Conservation (phyloP, 2,797 vertebrate genomes). For the Macrochelys suwanniensis region DNA sequence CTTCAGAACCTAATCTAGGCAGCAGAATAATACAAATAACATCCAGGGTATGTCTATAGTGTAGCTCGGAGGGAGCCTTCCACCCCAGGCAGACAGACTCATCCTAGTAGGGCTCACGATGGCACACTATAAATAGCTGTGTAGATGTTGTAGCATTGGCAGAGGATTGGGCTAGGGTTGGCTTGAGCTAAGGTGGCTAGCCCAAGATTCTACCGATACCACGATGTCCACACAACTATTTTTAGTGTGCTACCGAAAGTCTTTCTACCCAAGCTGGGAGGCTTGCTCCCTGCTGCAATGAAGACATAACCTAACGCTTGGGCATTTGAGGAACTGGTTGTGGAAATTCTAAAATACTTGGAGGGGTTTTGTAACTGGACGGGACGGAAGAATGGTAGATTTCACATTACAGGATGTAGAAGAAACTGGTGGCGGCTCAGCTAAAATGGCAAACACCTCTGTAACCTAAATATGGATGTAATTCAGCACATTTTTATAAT, state of each 20-base stretch:
- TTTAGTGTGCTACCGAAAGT: not conserved
- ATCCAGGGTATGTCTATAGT: not conserved
- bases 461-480: not conserved
- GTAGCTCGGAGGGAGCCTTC: not conserved
- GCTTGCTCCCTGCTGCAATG: not conserved
- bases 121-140: not conserved
- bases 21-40: not conserved
- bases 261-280: not conserved
- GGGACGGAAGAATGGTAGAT: not conserved
- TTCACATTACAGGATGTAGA: not conserved
- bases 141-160: not conserved
- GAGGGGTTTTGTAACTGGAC: not conserved
- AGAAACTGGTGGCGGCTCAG: not conserved
- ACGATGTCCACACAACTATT: not conserved
- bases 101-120: not conserved
- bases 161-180: not conserved
- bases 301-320: not conserved
- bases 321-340: slow-evolving; percentile 18
- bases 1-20: not conserved
- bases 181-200: not conserved
- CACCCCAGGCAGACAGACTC: not conserved
- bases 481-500: not conserved
- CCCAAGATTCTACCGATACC: not conserved
- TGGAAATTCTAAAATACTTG: not conserved
- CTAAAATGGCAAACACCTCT: not conserved